Percentiles rank a stretch among this genome's conserved stretches.
These are phyloP conservation scores for Microcebus tavaratra DNA, from an alignment of 2,113 vertebrate species.

Conservation along the genomic window DNA sequence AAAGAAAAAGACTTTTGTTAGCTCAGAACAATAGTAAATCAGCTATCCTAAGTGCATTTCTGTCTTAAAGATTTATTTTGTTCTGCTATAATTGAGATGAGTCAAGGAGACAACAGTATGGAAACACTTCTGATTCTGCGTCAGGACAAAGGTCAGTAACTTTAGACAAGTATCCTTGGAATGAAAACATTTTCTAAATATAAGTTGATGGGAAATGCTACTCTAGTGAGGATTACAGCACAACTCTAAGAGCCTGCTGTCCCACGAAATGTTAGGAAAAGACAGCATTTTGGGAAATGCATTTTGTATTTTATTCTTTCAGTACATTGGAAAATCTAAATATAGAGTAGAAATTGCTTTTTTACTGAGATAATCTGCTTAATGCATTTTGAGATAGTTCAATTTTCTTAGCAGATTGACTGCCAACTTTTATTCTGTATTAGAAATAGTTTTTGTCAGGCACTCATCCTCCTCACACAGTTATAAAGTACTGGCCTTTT, in stretches of 20 bases:
- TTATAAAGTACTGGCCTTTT: not conserved
- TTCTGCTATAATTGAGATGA: conserved; percentile 75
- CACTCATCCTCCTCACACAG: not conserved
- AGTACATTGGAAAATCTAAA: not conserved
- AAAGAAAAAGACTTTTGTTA: conserved; percentile 68
- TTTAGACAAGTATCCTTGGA: not conserved
- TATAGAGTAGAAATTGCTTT: conserved; percentile 23
- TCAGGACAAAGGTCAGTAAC: conserved; percentile 64
- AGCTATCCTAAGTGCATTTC: conserved; percentile 69
- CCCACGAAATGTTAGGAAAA: not conserved
- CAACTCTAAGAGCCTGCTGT: not conserved
- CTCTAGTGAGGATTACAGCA: not conserved
- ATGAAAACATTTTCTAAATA: conserved; percentile 64
- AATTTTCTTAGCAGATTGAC: not conserved
- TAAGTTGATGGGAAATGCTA: conserved; percentile 30
- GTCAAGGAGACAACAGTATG: conserved; percentile 60
- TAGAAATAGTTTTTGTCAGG: not conserved
- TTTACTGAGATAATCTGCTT: conserved; percentile 26
- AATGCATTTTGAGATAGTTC: conserved; percentile 8
- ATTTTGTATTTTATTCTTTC: conserved; percentile 14
- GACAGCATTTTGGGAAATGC: not conserved
- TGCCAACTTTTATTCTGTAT: not conserved
- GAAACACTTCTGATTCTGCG: conserved; percentile 44
- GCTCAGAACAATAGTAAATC: conserved; percentile 76
- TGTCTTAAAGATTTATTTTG: conserved; percentile 78